Conservation (phyloP, 2,113 vertebrate species). For the Coturnix japonica region DNA sequence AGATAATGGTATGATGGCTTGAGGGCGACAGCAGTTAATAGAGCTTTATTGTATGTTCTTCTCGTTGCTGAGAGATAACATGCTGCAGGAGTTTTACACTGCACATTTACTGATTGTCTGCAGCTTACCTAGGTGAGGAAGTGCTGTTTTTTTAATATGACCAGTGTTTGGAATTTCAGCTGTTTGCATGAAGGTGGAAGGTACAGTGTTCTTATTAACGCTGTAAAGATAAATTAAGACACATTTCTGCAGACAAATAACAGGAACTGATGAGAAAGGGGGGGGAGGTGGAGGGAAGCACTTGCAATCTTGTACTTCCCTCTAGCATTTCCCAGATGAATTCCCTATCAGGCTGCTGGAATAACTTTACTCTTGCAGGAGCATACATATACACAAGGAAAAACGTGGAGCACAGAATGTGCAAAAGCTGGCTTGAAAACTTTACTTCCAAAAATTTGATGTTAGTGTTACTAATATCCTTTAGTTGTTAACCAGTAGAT, state of each 20-base stretch:
- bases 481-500: not conserved
- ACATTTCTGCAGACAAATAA: not conserved
- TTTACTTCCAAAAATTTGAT: not conserved
- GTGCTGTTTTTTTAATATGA: not conserved
- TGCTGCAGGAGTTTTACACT: not conserved
- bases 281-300: not conserved
- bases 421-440: not conserved
- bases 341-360: not conserved
- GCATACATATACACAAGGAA: not conserved
- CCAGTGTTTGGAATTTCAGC: not conserved
- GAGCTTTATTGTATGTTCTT: not conserved
- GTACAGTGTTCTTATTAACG: not conserved
- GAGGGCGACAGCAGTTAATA: not conserved
- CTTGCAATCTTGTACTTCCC: not conserved
- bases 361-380: not conserved
- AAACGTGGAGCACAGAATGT: not conserved
- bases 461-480: not conserved
- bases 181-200: not conserved
- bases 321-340: not conserved
- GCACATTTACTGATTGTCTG: not conserved
- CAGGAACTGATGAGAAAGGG: not conserved
- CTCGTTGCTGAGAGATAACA: not conserved
- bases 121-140: slow-evolving; percentile 14
- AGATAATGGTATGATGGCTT: not conserved
- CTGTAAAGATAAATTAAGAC: not conserved